A percentile compares a stretch with the other conserved stretches of the same genome.
phyloP scores from a whole-genome alignment of 2,888 invertebrate species.

The Xylota sylvarum region DNA sequence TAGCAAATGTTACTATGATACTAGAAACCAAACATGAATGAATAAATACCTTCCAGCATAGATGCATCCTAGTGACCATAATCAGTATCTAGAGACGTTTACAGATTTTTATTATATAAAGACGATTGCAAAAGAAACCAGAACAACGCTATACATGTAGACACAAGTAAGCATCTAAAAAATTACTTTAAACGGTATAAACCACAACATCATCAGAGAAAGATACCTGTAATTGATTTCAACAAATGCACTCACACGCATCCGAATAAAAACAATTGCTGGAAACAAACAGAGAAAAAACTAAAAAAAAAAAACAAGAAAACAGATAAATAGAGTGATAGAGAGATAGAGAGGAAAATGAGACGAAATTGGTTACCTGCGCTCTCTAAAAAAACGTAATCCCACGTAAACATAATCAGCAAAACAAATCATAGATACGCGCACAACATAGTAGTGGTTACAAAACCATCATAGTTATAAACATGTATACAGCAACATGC shows the following conservation, averaged over 20 bases:
- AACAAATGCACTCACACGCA: neutral
- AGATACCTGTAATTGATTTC: constrained; percentile 6
- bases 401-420: constrained; percentile 14
- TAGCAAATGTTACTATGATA: neutral
- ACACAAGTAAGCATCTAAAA: constrained; percentile 16
- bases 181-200: constrained; percentile 27
- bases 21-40: constrained; percentile 9
- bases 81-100: neutral
- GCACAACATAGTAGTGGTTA: constrained; percentile 2
- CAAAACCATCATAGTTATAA: constrained; percentile 18
- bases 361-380: neutral
- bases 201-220: constrained; percentile 1
- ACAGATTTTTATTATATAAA: constrained; percentile 6
- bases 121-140: neutral
- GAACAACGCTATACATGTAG: neutral
- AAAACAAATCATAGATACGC: constrained; percentile 13
- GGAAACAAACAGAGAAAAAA: neutral
- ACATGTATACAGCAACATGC: constrained; percentile 52
- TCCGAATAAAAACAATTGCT: neutral
- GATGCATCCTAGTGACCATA: constrained; percentile 9
- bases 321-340: neutral
- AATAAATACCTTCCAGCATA: neutral
- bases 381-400: neutral
- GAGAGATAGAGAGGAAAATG: neutral
- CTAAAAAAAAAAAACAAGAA: neutral